A percentile compares a stretch with the other conserved stretches of the same genome.
These are phyloP conservation scores for Rhimphoctona megacephalus DNA, from an alignment of 2,888 invertebrate species.

Conservation along the genomic window DNA sequence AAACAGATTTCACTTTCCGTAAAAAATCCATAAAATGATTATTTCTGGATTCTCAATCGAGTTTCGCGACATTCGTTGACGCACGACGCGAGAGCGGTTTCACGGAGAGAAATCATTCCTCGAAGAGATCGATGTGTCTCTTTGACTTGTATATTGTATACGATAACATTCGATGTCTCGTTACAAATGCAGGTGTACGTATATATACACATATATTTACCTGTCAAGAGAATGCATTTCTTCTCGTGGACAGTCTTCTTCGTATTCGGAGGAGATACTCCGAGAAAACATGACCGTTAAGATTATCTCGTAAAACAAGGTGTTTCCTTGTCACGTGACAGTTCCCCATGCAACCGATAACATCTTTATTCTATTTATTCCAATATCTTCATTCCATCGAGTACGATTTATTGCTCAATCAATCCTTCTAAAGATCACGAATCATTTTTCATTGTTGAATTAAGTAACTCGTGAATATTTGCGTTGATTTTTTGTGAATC, in stretches of 20 bases:
- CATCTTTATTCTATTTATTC: slow-evolving; percentile 45
- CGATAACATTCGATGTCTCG: slow-evolving; percentile 33
- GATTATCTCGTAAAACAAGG: slow-evolving; percentile 59
- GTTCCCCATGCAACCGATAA: not conserved
- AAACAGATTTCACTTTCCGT: not conserved
- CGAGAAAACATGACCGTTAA: slow-evolving; percentile 2
- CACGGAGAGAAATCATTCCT: slow-evolving; percentile 35
- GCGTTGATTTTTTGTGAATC: slow-evolving; percentile 15
- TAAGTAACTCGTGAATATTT: not conserved
- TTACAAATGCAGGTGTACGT: not conserved
- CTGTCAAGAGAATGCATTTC: slow-evolving; percentile 56
- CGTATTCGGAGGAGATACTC: slow-evolving; percentile 52
- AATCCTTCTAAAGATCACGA: not conserved
- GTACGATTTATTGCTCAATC: slow-evolving; percentile 47
- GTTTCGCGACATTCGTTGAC: slow-evolving; percentile 3
- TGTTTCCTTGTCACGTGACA: slow-evolving; percentile 52
- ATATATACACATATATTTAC: slow-evolving; percentile 1
- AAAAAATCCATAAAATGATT: not conserved
- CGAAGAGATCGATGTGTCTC: slow-evolving; percentile 44
- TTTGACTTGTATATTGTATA: slow-evolving; percentile 23
- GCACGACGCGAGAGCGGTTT: slow-evolving; percentile 9
- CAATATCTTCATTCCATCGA: slow-evolving; percentile 48
- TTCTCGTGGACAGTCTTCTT: slow-evolving; percentile 44
- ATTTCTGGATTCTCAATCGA: slow-evolving; percentile 20
- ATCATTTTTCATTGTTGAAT: slow-evolving; percentile 21